These are phyloP conservation scores for Echinops telfairi DNA, from an alignment of 2,113 vertebrate genomes.

Conservation along the genomic window DNA sequence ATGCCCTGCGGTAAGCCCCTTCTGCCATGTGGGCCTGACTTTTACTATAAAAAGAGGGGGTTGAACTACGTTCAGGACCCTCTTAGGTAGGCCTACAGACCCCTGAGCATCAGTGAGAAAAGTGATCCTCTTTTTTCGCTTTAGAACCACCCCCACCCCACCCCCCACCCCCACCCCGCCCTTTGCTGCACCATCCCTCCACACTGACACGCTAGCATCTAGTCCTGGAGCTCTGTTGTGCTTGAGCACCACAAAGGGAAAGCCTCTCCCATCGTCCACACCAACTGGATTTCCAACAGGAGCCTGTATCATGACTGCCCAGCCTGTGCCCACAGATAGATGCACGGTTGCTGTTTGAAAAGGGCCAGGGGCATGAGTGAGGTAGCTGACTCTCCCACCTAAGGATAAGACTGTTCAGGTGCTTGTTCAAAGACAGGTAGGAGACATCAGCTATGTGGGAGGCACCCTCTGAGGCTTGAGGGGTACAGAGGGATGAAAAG, in stretches of 20 bases:
- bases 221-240: no score
- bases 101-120: neutral
- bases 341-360: neutral
- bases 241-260: neutral
- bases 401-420: neutral
- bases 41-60: no score
- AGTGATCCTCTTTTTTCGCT: neutral
- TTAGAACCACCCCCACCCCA: neutral
- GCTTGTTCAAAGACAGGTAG: fast-evolving
- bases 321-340: neutral
- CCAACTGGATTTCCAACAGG: no score
- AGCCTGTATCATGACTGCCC: no score
- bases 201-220: no score
- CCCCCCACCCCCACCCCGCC: no score
- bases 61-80: neutral
- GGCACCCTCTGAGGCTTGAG: neutral
- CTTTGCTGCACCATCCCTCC: neutral
- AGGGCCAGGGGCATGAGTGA: neutral
- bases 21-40: neutral
- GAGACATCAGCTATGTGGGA: neutral
- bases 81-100: neutral
- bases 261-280: fast-evolving
- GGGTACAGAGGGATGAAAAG: neutral
- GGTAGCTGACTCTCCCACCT: neutral
- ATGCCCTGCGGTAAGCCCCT: neutral